Conservation (phyloP, 2,113 vertebrate species). For the Corydoras sp. region DNA sequence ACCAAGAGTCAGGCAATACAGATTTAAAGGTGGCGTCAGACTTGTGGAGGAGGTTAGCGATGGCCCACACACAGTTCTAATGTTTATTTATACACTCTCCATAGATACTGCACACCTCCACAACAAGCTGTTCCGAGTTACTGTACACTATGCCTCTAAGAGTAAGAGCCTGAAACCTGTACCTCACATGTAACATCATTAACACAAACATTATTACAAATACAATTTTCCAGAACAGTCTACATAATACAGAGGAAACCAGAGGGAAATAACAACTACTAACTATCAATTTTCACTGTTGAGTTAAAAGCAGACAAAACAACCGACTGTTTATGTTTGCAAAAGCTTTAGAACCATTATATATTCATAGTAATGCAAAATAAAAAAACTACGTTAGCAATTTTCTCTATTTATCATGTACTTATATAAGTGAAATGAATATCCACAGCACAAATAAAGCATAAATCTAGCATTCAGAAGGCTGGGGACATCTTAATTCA, state of each 20-base stretch:
- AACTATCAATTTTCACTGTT: constrained; percentile 28
- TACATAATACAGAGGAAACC: constrained; percentile 14
- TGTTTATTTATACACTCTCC: constrained; percentile 42
- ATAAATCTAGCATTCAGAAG: too few relatives aligned
- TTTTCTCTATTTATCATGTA: too few relatives aligned
- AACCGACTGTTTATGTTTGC: too few relatives aligned
- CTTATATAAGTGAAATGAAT: too few relatives aligned
- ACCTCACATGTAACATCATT: constrained; percentile 2
- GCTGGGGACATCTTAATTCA: too few relatives aligned
- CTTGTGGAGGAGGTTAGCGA: too few relatives aligned
- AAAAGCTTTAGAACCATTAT: too few relatives aligned
- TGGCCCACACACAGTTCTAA: constrained; percentile 18
- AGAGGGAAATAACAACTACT: constrained; percentile 4
- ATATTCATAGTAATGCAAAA: too few relatives aligned
- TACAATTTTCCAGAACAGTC: background rate
- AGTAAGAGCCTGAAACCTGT: constrained; percentile 5
- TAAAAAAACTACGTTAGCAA: too few relatives aligned
- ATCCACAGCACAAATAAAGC: too few relatives aligned
- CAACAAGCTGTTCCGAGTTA: constrained; percentile 11
- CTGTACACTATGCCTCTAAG: constrained; percentile 6
- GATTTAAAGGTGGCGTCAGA: too few relatives aligned
- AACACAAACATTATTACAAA: background rate
- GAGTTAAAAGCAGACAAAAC: too few relatives aligned
- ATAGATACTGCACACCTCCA: constrained; percentile 37
- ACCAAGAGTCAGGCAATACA: background rate